Base-by-base conservation (phyloP, 2,113 vertebrate species). In the Gopherus evgoodei region DNA sequence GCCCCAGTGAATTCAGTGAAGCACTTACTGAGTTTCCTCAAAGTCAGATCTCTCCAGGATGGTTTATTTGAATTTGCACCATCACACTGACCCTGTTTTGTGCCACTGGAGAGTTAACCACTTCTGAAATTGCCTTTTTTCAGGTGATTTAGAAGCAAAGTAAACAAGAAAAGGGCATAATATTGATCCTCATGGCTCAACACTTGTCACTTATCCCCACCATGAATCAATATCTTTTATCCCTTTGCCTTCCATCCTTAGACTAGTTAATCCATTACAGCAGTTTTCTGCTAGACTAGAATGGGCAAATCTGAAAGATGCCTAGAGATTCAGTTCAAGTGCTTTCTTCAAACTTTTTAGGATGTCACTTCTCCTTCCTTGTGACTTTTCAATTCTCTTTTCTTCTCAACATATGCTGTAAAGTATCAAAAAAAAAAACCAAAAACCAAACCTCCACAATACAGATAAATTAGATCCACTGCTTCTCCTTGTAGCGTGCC, bases 61-160 rank as follows among this genome's bases (percentile, higher is more conserved):
- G 80, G 12, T 65, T 53, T 35, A 86, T 25, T 76, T 3, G 0
- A 72, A 88, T 16, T 13, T 5, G 6, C 27, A 52, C 6, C 52
- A 38, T 38, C 27, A 69, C 54, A 80, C 19, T 52, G 24, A 35
- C 80, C 14, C 85, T 57, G n/a, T 52, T 90, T 13, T 0, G 3
- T 47, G 35, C 38, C 52, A 14, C 2, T 35, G 38, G 86, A 89
- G 69, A 93, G 89, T 27, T 69, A 56, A 24, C 4, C 4, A 4
- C 31, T 72, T 91, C 0, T 9, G 35, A 97, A 91, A 92, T 78
- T 38, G 2, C 3, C 44, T 65, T 65, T 62, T 91, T 86, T 42
- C 14, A 93, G 87, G 62, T 86, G 79, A 91, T 57, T 96, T n/a
- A 93, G 86, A 86, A 35, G 50, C 8, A 94, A 94, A 93, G 88